Conservation (phyloP, 2,113 vertebrate species). For the Oplegnathus fasciatus region DNA sequence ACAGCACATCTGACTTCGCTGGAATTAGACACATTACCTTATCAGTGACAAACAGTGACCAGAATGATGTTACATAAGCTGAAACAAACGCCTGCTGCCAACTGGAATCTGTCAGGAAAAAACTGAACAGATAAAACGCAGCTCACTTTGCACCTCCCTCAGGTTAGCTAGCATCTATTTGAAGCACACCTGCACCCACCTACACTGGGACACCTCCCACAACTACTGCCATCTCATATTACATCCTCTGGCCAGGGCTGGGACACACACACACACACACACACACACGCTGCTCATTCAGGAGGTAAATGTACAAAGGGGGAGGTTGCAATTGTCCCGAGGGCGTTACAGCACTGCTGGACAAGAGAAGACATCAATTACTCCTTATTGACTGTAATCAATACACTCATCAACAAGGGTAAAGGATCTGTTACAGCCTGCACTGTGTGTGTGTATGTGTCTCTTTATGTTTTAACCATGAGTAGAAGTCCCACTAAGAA, state of each 20-base stretch:
- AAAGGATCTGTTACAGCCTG: slow-evolving; percentile 24
- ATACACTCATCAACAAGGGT: slow-evolving; percentile 50
- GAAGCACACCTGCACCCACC: slow-evolving; percentile 60
- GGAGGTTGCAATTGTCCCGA: not conserved
- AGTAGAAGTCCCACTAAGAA: slow-evolving; percentile 13
- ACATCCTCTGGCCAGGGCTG: slow-evolving; percentile 50
- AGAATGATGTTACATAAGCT: not conserved
- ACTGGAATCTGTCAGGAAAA: slow-evolving; percentile 12
- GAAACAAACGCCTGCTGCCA: not conserved
- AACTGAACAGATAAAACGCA: not conserved
- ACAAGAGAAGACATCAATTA: slow-evolving; percentile 49
- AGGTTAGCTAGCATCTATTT: slow-evolving; percentile 28
- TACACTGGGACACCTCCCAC: slow-evolving; percentile 5
- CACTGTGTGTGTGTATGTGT: not conserved
- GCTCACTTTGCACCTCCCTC: slow-evolving; percentile 4
- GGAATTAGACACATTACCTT: not conserved
- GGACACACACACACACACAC: slow-evolving; percentile 11
- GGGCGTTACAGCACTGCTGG: slow-evolving; percentile 38
- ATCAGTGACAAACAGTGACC: not conserved
- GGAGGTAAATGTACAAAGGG: slow-evolving; percentile 6
- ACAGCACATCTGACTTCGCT: not conserved
- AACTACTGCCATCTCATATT: slow-evolving; percentile 55
- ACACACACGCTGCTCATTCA: not conserved
- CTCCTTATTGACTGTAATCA: slow-evolving; percentile 63
- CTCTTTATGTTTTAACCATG: slow-evolving; percentile 46